These are phyloP conservation scores for Lophura nycthemera DNA, from an alignment of 2,113 vertebrate species.

Conservation along the genomic window DNA sequence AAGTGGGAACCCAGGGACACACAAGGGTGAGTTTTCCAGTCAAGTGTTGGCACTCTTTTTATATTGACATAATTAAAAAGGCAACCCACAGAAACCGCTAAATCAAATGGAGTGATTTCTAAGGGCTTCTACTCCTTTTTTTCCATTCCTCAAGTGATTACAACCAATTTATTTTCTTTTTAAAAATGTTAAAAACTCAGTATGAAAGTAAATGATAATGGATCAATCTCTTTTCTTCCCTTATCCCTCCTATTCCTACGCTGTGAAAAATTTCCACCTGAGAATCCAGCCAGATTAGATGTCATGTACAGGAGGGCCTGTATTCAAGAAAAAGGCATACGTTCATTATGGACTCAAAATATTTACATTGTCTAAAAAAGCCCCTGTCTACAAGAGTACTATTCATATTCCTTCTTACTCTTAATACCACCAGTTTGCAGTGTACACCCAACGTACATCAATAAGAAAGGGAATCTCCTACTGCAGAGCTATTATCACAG, in stretches of 20 bases:
- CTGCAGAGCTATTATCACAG: background rate
- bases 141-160: background rate
- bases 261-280: background rate
- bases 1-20: background rate
- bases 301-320: background rate
- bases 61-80: background rate
- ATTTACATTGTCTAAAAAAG: background rate
- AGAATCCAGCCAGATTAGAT: background rate
- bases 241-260: background rate
- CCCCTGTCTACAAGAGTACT: background rate
- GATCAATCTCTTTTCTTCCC: background rate
- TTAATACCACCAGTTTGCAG: background rate
- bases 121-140: background rate
- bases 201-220: background rate
- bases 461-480: background rate
- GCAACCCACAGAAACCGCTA: background rate
- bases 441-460: background rate
- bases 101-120: background rate
- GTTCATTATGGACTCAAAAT: background rate
- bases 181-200: background rate
- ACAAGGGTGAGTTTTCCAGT: fast-evolving
- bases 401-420: background rate
- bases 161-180: background rate
- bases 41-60: fast-evolving
- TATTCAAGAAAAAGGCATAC: background rate